Evolutionary conservation across 2,797 vertebrate species (phyloP), one percentile per base, ranked within the genome.

Genomic region (Pempheris klunzingeri): DNA sequence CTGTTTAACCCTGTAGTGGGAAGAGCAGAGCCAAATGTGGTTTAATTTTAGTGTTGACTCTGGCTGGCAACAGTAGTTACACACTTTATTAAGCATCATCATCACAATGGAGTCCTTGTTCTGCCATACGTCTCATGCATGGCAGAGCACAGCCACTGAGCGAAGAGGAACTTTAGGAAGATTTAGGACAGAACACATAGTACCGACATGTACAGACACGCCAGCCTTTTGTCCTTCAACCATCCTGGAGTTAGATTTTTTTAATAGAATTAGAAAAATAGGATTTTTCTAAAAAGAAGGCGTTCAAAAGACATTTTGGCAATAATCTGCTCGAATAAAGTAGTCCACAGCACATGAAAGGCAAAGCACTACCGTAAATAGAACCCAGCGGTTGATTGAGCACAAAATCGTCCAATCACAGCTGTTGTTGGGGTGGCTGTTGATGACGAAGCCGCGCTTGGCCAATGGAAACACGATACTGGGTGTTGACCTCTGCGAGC

Each of bases 401-500:
- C 5, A 11, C 67, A 9, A 0, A 20, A 7, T 30, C 0, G 1
- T 39, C 92, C 94, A 95, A 92, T 94, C 80, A 74, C 20, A 41
- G 34, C 10, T 2, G 13, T 1, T 17, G 52, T 0, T 57, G 12
- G 0, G 4, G 57, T 58, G 62, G 68, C 10, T 57, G 52, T 38
- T 6, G n/a, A 77, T 88, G 90, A 93, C 92, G 91, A 12, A 3
- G 8, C 2, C 0, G 53, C n/a, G 14, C 3, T 22, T 0, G 58
- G 36, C 93, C 93, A 96, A 94, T 95, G 54, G 80, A 1, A 76
- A 41, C 14, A 1, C 73, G 24, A 28, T 58, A 50, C 78, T 81
- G 86, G 85, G 92, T 90, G 91, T 91, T 94, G 92, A 94, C 93
- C 94, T 93, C 92, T 92, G 88, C 22, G 81, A 89, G 83, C 91